These are phyloP conservation scores for Acanthis flammea DNA, from an alignment of 2,797 vertebrate genomes.

Conservation along the genomic window DNA sequence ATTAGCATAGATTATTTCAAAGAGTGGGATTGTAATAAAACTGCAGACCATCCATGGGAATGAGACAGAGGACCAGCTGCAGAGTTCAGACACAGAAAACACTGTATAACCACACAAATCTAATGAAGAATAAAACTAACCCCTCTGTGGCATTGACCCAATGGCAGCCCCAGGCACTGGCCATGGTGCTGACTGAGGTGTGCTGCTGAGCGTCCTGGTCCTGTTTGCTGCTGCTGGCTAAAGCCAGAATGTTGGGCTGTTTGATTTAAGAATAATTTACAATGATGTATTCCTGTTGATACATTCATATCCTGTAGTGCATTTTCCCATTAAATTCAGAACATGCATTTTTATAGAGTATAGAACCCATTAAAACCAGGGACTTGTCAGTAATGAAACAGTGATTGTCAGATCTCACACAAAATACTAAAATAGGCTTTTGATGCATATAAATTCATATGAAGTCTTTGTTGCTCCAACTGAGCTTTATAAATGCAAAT, in stretches of 20 bases:
- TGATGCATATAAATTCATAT: background rate
- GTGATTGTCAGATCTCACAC: background rate
- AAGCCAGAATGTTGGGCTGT: background rate
- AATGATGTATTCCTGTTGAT: background rate
- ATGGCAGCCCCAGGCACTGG: background rate
- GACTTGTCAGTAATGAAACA: background rate
- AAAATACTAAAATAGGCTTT: background rate
- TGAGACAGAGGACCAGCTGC: background rate
- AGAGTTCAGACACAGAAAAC: background rate
- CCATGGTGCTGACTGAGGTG: accelerated
- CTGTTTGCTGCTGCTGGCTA: background rate
- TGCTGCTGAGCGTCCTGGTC: background rate
- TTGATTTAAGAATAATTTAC: background rate
- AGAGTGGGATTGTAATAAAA: background rate
- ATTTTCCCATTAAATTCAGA: background rate
- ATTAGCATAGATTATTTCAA: background rate
- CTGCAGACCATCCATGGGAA: background rate
- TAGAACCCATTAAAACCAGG: background rate
- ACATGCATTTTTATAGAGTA: background rate
- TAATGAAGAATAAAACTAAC: background rate
- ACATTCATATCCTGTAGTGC: background rate
- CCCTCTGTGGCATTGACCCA: background rate
- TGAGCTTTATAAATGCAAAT: background rate
- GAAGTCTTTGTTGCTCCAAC: background rate
- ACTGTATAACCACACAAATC: background rate